Evolutionary conservation across 2,797 vertebrate species (phyloP), one percentile per base, ranked within the genome.

Genomic region (Phyllotis vaccarum): DNA sequence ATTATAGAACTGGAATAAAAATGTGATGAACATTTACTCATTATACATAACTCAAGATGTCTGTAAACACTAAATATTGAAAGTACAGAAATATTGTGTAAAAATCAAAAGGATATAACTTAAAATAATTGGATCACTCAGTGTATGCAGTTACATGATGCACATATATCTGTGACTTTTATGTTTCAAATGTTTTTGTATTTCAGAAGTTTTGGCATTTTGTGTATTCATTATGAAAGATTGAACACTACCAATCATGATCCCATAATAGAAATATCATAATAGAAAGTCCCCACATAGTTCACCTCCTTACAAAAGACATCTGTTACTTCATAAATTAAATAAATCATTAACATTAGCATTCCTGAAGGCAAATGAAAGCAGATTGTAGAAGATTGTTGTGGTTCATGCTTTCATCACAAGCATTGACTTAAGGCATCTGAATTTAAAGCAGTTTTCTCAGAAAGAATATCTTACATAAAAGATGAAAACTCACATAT

Each of bases 251-350:
- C 64, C 17, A 76, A 19, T 52, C 12, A 43, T 82, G 10, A 80
- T 89, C 4, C 27, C 22, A 78, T 78, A 60, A 21, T 46, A 29
- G 31, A 82, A 85, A 85, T 12, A 37, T 13, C 24, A 10, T 74
- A 74, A 94, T 0, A 7, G 10, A 54, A 46, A 90, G 58, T 89
- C 34, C 56, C 72, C 11, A 43, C 19, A 9, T 7, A 91, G 6
- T 17, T 91, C 31, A 90, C 62, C 54, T 95, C 40, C 58, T 85
- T 90, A 37, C 6, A 79, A n/a, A 74, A 49, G 7, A 46, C 19
- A 68, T 90, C 60, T 90, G 54, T 72, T 93, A 72, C 54, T 87
- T 95, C 49, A 95, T 83, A 85, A 89, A 86, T 90, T 74, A 95
- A 76, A 68, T 54, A 94, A 74, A 75, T 92, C 19, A 49, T n/a